These are phyloP conservation scores for Micronycteris hirsuta DNA, from an alignment of 2,113 vertebrate species.

Conservation along the genomic window DNA sequence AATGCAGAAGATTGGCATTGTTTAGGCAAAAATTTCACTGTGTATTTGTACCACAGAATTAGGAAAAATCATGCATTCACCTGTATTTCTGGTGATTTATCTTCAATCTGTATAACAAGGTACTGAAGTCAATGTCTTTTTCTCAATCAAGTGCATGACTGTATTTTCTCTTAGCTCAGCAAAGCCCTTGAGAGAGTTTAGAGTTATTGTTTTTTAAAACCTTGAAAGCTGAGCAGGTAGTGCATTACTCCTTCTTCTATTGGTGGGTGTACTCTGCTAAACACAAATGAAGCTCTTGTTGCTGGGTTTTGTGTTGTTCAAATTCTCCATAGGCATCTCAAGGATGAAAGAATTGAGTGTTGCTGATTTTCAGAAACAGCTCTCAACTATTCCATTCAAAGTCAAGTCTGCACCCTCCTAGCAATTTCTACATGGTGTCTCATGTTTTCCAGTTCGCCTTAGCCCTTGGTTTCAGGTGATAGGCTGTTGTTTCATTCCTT, in stretches of 20 bases:
- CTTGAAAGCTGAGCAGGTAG: background rate
- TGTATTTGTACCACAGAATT: background rate
- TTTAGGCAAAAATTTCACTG: background rate
- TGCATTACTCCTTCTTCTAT: background rate
- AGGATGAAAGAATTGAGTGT: background rate
- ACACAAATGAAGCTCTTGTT: slow-evolving; percentile 5
- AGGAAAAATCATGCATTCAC: background rate
- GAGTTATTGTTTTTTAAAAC: slow-evolving; percentile 42
- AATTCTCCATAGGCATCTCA: slow-evolving; percentile 26
- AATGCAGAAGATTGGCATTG: background rate
- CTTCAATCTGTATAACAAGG: slow-evolving; percentile 17
- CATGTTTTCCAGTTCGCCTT: background rate
- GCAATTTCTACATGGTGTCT: background rate
- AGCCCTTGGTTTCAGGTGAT: background rate
- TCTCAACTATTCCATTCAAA: slow-evolving; percentile 19
- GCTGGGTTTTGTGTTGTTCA: slow-evolving; percentile 13
- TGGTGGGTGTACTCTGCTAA: background rate
- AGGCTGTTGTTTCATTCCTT: background rate
- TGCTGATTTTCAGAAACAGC: background rate
- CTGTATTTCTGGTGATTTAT: slow-evolving; percentile 5
- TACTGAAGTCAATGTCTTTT: slow-evolving; percentile 17
- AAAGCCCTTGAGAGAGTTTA: slow-evolving; percentile 4
- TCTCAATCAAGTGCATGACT: background rate
- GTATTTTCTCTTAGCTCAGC: slow-evolving; percentile 2
- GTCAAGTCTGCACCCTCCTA: background rate